Evolutionary conservation across 2,113 vertebrate species (phyloP).

Genomic region (Coryphaenoides rupestris): DNA sequence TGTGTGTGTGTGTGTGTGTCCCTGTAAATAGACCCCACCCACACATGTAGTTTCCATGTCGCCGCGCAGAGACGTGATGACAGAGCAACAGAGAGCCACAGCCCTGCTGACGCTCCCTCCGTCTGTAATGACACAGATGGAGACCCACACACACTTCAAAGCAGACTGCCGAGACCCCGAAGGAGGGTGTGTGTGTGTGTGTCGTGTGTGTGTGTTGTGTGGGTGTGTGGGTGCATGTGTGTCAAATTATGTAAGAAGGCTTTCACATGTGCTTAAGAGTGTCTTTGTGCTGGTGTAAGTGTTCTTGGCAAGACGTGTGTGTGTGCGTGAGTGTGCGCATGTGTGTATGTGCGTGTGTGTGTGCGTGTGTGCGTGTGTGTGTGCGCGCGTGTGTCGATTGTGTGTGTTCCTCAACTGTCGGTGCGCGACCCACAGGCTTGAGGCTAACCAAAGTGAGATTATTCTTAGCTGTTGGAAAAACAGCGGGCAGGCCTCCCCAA

Average conservation of each 20-base stretch:
- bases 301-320: not conserved
- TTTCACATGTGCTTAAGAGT: not conserved
- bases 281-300: not conserved
- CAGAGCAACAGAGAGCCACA: not conserved
- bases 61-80: not conserved
- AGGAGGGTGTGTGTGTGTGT: not conserved
- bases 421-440: not conserved
- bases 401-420: not conserved
- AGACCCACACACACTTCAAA: not conserved
- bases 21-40: not conserved
- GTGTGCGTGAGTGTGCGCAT: not conserved
- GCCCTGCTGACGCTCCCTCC: no score
- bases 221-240: not conserved
- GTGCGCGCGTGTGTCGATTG: not conserved
- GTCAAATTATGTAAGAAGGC: not conserved
- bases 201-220: slow-evolving; percentile 1
- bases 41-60: no score
- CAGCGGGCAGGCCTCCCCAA: not conserved
- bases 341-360: not conserved
- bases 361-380: not conserved
- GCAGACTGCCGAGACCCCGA: not conserved
- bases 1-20: no score
- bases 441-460: not conserved
- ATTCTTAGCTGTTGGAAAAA: not conserved
- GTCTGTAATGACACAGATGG: no score